phyloP scores from a whole-genome alignment of 2,888 invertebrate genomes.

The Psococerastis gibbosa region DNA sequence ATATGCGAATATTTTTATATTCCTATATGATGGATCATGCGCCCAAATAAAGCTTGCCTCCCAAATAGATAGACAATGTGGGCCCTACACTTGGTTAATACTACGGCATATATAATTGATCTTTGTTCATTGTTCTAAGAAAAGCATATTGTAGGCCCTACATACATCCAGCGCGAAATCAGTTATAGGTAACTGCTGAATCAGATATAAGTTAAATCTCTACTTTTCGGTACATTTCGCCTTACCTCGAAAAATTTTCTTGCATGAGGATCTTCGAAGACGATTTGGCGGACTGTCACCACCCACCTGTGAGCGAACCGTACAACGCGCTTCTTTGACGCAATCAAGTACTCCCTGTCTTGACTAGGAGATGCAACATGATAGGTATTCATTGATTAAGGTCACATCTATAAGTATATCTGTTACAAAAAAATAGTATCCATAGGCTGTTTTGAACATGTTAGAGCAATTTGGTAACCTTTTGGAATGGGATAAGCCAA shows the following conservation, averaged over 20 bases:
- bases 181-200: slow-evolving; percentile 7
- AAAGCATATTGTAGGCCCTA: no score
- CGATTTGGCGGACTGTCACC: slow-evolving; percentile 46
- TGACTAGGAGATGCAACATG: slow-evolving; percentile 27
- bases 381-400: slow-evolving; percentile 20
- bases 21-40: no score
- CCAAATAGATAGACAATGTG: no score
- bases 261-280: slow-evolving; percentile 51
- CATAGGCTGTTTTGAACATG: no score
- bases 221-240: slow-evolving; percentile 3
- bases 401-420: slow-evolving; percentile 31
- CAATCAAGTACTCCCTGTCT: slow-evolving; percentile 44
- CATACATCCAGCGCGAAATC: no score
- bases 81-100: no score
- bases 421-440: slow-evolving; percentile 9
- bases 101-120: no score
- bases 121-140: no score
- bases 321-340: slow-evolving; percentile 53
- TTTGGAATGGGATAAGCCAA: no score
- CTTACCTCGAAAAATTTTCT: slow-evolving; percentile 50
- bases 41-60: no score
- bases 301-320: slow-evolving; percentile 64
- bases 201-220: slow-evolving; percentile 11
- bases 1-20: no score
- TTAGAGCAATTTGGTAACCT: background rate